Percentiles rank a stretch among this genome's conserved stretches.
These are phyloP conservation scores for Sciurus niger DNA, from an alignment of 2,113 vertebrate species.

Conservation along the genomic window DNA sequence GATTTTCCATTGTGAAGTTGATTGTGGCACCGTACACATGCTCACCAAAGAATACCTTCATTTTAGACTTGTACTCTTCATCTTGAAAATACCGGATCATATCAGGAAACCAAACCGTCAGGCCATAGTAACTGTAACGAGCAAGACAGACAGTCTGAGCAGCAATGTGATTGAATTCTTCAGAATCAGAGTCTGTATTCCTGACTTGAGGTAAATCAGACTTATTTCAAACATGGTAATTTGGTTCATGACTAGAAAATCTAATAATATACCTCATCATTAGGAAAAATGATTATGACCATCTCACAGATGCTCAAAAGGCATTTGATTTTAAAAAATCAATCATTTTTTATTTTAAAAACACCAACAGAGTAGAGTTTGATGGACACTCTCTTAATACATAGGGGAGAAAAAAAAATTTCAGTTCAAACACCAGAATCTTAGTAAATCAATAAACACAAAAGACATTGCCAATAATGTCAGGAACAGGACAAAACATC, in stretches of 20 bases:
- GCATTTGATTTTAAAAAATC: neutral
- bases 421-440: neutral
- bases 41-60: constrained; percentile 93
- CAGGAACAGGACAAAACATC: neutral
- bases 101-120: constrained; percentile 98
- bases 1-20: constrained; percentile 98
- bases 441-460: neutral
- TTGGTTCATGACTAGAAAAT: neutral
- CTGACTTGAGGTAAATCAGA: neutral
- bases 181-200: neutral
- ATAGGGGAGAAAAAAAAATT: neutral
- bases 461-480: neutral
- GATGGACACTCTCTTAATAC: neutral
- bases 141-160: neutral
- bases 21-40: constrained; percentile 94
- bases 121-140: constrained; percentile 94
- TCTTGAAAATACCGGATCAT: constrained; percentile 98
- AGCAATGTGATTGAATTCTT: neutral
- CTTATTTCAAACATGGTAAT: neutral
- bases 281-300: neutral
- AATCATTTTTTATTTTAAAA: neutral
- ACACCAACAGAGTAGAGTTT: neutral
- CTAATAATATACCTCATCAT: neutral
- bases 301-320: neutral
- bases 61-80: constrained; percentile 94